Evolutionary conservation across 2,113 vertebrate species (phyloP).

Genomic region (Edolisoma coerulescens): DNA sequence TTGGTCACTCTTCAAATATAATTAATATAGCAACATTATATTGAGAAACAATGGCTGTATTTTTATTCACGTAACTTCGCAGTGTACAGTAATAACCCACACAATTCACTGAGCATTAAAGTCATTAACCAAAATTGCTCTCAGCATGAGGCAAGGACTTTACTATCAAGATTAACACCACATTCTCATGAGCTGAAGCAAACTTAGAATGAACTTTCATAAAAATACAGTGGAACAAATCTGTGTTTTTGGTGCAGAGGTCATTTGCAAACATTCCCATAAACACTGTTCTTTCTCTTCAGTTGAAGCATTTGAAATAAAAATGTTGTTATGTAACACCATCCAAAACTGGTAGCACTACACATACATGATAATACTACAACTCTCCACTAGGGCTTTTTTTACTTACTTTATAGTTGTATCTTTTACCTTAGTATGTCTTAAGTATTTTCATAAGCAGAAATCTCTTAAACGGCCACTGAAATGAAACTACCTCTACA

Average conservation of each 20-base stretch:
- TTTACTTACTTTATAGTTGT: background rate
- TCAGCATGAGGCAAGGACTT: background rate
- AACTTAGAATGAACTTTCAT: background rate
- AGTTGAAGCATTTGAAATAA: background rate
- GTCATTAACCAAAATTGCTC: conserved; percentile 35
- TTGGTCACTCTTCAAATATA: background rate
- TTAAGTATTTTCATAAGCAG: background rate
- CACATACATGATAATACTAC: background rate
- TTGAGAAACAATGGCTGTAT: background rate
- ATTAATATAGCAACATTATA: background rate
- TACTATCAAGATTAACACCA: background rate
- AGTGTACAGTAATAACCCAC: conserved; percentile 8
- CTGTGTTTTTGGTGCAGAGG: background rate
- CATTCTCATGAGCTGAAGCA: background rate
- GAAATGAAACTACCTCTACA: background rate
- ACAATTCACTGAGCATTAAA: conserved; percentile 23
- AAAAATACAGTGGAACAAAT: background rate
- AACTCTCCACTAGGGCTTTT: background rate
- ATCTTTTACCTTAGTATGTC: background rate
- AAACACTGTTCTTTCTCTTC: background rate
- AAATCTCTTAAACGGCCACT: background rate
- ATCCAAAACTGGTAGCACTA: background rate
- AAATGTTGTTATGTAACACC: background rate
- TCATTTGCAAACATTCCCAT: background rate
- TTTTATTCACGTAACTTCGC: background rate